Conservation (phyloP, 2,888 invertebrate species). For the Micropterix aruncella region DNA sequence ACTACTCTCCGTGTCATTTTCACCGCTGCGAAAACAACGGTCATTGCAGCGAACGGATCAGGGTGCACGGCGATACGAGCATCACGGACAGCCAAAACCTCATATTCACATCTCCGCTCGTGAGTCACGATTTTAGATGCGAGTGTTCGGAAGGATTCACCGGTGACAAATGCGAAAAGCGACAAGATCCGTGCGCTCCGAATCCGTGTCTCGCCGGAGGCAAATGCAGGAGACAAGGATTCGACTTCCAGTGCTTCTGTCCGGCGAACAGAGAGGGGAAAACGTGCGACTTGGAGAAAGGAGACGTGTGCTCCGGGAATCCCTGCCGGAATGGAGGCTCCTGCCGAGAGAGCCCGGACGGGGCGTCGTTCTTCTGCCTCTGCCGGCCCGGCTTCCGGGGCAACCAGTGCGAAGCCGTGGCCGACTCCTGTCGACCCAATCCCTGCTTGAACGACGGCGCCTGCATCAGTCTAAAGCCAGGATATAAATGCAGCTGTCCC, state of each 20-base stretch:
- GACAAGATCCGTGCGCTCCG: conserved; percentile 83
- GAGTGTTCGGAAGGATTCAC: conserved; percentile 75
- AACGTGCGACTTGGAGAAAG: conserved; percentile 70
- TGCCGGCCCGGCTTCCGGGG: conserved; percentile 88
- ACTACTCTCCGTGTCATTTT: conserved; percentile 62
- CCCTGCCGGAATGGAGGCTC: conserved; percentile 88
- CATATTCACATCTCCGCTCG: conserved; percentile 70
- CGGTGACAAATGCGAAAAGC: conserved; percentile 67
- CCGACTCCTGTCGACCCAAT: conserved; percentile 84
- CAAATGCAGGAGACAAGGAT: conserved; percentile 70
- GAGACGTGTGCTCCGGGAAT: conserved; percentile 71
- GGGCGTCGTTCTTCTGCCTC: conserved; percentile 80
- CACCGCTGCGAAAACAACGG: conserved; percentile 69
- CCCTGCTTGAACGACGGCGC: conserved; percentile 86
- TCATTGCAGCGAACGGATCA: conserved; percentile 55
- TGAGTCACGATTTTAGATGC: conserved; percentile 66
- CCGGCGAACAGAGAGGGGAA: conserved; percentile 67
- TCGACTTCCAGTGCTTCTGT: conserved; percentile 74
- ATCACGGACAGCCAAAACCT: conserved; percentile 70
- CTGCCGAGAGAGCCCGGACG: conserved; percentile 77
- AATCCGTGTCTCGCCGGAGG: conserved; percentile 80
- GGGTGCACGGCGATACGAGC: conserved; percentile 51
- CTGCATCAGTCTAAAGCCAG: conserved; percentile 78
- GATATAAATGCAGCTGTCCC: conserved; percentile 74
- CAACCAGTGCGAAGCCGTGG: conserved; percentile 75